A percentile compares a stretch with the other conserved stretches of the same genome.
Evolutionary conservation across 2,797 vertebrate genomes (phyloP).

Genomic region (Brotula barbata): DNA sequence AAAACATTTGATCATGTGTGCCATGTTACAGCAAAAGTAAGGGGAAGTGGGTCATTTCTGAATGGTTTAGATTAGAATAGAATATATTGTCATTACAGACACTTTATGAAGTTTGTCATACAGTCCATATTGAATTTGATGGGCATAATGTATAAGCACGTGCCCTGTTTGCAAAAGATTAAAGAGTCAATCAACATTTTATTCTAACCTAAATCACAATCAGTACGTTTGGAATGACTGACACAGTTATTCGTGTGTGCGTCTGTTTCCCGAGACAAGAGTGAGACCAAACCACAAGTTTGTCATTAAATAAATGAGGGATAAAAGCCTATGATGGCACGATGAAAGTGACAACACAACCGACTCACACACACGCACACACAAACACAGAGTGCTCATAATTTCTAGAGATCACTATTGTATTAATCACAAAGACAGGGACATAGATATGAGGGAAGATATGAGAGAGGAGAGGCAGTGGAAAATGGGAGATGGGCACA

Average conservation of each 20-base stretch:
- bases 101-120: too few species aligned
- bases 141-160: slow-evolving; percentile 43
- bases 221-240: slow-evolving; percentile 49
- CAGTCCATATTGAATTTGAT: too few species aligned
- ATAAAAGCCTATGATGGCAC: slow-evolving; percentile 41
- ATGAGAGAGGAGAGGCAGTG: slow-evolving; percentile 21
- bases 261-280: slow-evolving; percentile 26
- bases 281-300: slow-evolving; percentile 42
- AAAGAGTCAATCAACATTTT: slow-evolving; percentile 52
- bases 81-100: too few species aligned
- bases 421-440: slow-evolving; percentile 42
- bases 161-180: slow-evolving; percentile 50
- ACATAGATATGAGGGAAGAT: slow-evolving; percentile 27
- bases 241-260: slow-evolving; percentile 16
- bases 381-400: slow-evolving; percentile 50
- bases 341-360: slow-evolving; percentile 38
- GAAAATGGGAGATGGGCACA: slow-evolving; percentile 33
- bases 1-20: too few species aligned
- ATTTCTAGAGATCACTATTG: slow-evolving; percentile 38
- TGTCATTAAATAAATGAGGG: slow-evolving; percentile 46
- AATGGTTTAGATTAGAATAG: too few species aligned
- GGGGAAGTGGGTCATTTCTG: too few species aligned
- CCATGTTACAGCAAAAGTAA: too few species aligned
- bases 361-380: slow-evolving; percentile 49
- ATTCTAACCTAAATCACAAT: slow-evolving; percentile 49